A percentile compares a stretch with the other conserved stretches of the same genome.
phyloP scores from a whole-genome alignment of 2,113 vertebrate species.

The Beaufortia kweichowensis region DNA sequence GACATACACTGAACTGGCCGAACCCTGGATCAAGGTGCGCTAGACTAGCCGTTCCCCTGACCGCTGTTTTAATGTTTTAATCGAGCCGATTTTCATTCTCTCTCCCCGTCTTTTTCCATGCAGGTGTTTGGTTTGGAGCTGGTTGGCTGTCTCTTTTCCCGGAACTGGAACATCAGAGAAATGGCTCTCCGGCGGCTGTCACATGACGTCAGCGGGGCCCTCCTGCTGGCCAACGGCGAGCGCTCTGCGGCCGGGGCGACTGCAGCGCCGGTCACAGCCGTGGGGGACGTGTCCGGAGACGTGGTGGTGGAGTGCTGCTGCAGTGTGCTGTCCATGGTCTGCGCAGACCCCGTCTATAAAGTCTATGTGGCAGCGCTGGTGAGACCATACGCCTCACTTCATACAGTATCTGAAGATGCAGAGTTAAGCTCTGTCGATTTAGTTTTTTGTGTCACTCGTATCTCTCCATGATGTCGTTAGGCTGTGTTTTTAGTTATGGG shows the following conservation, averaged over 20 bases:
- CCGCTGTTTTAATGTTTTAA: no score
- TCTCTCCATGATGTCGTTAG: no score
- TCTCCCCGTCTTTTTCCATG: neutral
- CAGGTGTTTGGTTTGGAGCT: slow-evolving; percentile 89
- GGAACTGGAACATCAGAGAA: slow-evolving; percentile 91
- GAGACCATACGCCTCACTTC: slow-evolving; percentile 60
- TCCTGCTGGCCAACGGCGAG: slow-evolving; percentile 87
- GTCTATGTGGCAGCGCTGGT: slow-evolving; percentile 93
- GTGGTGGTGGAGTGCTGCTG: slow-evolving; percentile 87
- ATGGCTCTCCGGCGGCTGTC: slow-evolving; percentile 88
- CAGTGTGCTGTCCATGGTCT: slow-evolving; percentile 86
- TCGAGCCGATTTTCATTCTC: no score
- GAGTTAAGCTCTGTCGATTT: no score
- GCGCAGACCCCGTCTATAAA: slow-evolving; percentile 91
- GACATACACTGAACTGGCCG: slow-evolving; percentile 81
- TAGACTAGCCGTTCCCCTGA: no score
- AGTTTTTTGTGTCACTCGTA: no score
- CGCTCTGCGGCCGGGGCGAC: slow-evolving; percentile 73
- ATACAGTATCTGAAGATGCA: neutral
- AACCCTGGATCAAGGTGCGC: slow-evolving; percentile 87
- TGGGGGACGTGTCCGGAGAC: slow-evolving; percentile 77
- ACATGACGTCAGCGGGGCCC: slow-evolving; percentile 87
- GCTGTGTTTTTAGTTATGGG: no score
- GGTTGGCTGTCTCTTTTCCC: slow-evolving; percentile 90
- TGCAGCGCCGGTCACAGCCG: slow-evolving; percentile 62